A percentile compares a stretch with the other conserved stretches of the same genome.
Conservation (phyloP, 2,113 vertebrate genomes). For the Anoplopoma fimbria region DNA sequence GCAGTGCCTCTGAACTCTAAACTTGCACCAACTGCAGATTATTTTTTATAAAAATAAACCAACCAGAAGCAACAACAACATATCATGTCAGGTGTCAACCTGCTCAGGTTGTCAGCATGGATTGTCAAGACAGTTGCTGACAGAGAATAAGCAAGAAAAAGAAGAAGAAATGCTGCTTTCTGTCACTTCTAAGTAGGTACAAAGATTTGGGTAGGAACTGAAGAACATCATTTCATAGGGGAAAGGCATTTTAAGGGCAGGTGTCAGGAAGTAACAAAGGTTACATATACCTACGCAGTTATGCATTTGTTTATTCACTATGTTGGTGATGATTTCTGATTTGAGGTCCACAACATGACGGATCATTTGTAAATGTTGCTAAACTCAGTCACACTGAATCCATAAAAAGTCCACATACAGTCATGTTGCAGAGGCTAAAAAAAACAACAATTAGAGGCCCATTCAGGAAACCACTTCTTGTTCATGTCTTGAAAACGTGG, state of each 20-base stretch:
- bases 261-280: neutral
- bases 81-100: slow-evolving; percentile 20
- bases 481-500: too few species aligned
- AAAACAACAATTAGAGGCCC: neutral
- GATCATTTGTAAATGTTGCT: neutral
- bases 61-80: slow-evolving; percentile 16
- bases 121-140: slow-evolving; percentile 21
- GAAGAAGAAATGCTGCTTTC: slow-evolving; percentile 6
- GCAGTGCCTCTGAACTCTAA: neutral
- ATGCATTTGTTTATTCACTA: neutral
- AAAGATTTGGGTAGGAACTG: neutral
- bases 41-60: neutral
- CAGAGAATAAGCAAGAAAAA: neutral
- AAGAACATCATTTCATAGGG: neutral
- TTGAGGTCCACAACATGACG: neutral
- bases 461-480: slow-evolving; percentile 15
- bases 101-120: slow-evolving; percentile 17
- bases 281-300: neutral
- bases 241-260: slow-evolving; percentile 11
- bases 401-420: neutral
- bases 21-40: neutral
- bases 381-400: too few species aligned
- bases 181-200: slow-evolving; percentile 5
- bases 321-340: neutral
- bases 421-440: neutral